Evolutionary conservation across 2,888 invertebrate species (phyloP), one percentile per base, ranked within the genome.

Genomic region (Chirona hameri): DNA sequence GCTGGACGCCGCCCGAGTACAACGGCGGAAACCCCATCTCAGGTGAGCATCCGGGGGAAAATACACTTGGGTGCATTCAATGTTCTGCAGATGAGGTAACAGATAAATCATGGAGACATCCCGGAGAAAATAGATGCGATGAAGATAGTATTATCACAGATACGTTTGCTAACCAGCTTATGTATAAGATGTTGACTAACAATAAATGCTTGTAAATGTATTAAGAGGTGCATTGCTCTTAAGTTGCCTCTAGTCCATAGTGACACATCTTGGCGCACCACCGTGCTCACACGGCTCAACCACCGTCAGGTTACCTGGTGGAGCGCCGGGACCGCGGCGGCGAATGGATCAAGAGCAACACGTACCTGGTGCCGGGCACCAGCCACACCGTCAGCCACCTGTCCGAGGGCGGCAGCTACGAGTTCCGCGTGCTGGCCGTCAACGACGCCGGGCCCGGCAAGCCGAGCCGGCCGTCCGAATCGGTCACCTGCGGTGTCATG

Each of bases 391-490:
- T 95, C 0, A 93, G 95, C 87, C 96, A 95, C 88, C 90, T 99
- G 82, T 94, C 93, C 83, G 98, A 98, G 89, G 98, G 98, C 82
- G 93, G 93, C 86, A 93, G 94, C 83, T 98, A 97, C 87, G 97
- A 98, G 88, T 99, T 99, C 92, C 92, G 98, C 84, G 95, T 98
- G 18, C 91, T 93, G 84, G 99, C 99, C 69, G 95, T 98, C 69
- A 99, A 99, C 88, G 97, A 97, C 88, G 98, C 98, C 81, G 99
- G 99, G 79, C 95, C 96, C 81, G 98, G 99, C 82, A 95, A 96
- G 88, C 98, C 99, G 69, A 97, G 97, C 87, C 97, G 95, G 88
- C 95, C 98, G 9, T 97, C 98, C 9, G 96, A 96, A 87, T 93
- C 96, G 14, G 94, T 97, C 85, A 80, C 79, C 52, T 80, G 79